Evolutionary conservation across 2,113 vertebrate species (phyloP).

Genomic region (Phalacrocorax brasilianus): DNA sequence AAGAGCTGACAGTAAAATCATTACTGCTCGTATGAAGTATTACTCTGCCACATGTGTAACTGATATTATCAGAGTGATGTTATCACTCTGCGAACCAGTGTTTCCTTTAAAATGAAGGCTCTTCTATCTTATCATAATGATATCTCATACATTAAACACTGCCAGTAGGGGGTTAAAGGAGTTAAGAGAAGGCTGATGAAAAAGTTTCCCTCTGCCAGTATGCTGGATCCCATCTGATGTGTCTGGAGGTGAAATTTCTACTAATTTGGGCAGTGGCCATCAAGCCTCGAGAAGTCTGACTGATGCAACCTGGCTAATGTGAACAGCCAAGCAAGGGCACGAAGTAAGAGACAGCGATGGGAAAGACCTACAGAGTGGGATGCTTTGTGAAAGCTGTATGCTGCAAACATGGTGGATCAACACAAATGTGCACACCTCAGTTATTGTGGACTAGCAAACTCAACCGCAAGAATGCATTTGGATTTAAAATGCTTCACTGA

Average conservation of each 20-base stretch:
- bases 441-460: not conserved
- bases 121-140: not conserved
- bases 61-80: not conserved
- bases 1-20: not conserved
- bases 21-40: not conserved
- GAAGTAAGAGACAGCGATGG: not conserved
- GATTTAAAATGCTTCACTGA: not conserved
- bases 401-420: not conserved
- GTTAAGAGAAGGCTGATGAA: not conserved
- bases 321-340: not conserved
- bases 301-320: not conserved
- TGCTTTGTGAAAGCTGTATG: not conserved
- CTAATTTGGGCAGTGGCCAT: not conserved
- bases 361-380: not conserved
- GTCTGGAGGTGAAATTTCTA: not conserved
- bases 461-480: not conserved
- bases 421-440: fast-evolving
- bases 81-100: not conserved
- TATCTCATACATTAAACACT: not conserved
- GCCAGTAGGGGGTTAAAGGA: not conserved
- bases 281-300: not conserved
- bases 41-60: not conserved
- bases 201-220: not conserved
- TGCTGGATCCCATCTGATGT: not conserved
- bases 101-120: not conserved